Evolutionary conservation across 1,140 invertebrate species (phyloP), one percentile per base, ranked within the genome.

Genomic region (Zaprionus ornatus): DNA sequence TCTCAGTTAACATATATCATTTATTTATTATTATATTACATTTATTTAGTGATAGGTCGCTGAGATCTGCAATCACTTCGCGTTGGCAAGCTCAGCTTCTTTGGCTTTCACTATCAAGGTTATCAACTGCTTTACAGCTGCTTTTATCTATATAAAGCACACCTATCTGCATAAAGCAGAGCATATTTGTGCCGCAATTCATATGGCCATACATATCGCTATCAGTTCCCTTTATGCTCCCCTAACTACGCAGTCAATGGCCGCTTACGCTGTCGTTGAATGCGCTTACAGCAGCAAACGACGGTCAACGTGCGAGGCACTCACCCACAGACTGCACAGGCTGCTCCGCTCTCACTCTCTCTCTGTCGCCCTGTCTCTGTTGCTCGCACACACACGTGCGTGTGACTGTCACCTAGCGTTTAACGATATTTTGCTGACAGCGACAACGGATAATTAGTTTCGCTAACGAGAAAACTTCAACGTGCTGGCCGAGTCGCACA

Each of bases 391-490:
- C 4, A 25, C 10, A 48, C 15, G 40, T 68, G 63, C 63, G 59
- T 74, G 69, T 59, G 71, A 50, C 35, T 88, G 85, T 88, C 85
- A 90, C 85, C 81, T 85, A 88, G 61, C 85, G 79, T 88, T 88
- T 88, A 88, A 88, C 81, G 81, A 82, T 88, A 88, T 88, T 88
- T 88, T 88, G 85, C 85, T 88, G 85, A 90, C 85, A 88, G 85
- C 86, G 75, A 88, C 85, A 90, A 88, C 85, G 85, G 85, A 88
- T 88, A 88, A 88, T 88, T 88, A 88, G 85, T 88, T 88, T 90
- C 85, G 77, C 85, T 88, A 88, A 90, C 85, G 85, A 88, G 85
- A 90, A 88, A 88, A 88, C 85, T 88, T 88, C 81, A 77, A 90
- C 85, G 73, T 76, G 71, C 77, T 71, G 60, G 73, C 42, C 55